Conservation (phyloP, 2,797 vertebrate species). For the Lacerta agilis region DNA sequence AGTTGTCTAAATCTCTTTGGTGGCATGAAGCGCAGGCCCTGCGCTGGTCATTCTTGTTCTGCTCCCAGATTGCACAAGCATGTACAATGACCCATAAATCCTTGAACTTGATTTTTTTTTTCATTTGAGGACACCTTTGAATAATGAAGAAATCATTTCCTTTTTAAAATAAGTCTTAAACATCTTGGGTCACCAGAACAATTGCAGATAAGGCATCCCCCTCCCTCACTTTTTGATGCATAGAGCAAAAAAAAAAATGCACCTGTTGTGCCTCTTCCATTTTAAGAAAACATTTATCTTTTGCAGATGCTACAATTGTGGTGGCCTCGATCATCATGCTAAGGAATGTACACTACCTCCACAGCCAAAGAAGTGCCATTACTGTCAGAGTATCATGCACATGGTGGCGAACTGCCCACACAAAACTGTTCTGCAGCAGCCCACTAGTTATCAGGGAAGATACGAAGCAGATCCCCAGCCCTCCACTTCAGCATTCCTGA, state of each 20-base stretch:
- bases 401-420: constrained; percentile 88
- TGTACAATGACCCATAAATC: too few species aligned
- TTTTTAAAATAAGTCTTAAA: neutral
- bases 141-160: neutral
- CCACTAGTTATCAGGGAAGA: constrained; percentile 84
- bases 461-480: constrained; percentile 81
- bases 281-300: constrained; percentile 3
- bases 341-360: constrained; percentile 88
- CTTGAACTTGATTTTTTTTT: too few species aligned
- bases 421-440: constrained; percentile 77
- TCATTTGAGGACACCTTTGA: neutral
- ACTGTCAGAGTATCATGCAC: constrained; percentile 87
- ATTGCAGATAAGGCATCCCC: neutral
- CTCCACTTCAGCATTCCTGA: constrained; percentile 76
- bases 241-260: neutral
- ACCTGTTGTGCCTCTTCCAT: fast-evolving
- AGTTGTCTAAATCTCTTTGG: neutral
- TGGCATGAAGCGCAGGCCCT: neutral
- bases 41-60: neutral
- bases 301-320: constrained; percentile 87
- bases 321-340: constrained; percentile 86
- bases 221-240: neutral
- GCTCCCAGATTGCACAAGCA: neutral
- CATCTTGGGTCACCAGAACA: neutral
- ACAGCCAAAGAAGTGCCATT: constrained; percentile 91